Evolutionary conservation across 2,888 invertebrate species (phyloP).

Genomic region (Uropetala carovei): DNA sequence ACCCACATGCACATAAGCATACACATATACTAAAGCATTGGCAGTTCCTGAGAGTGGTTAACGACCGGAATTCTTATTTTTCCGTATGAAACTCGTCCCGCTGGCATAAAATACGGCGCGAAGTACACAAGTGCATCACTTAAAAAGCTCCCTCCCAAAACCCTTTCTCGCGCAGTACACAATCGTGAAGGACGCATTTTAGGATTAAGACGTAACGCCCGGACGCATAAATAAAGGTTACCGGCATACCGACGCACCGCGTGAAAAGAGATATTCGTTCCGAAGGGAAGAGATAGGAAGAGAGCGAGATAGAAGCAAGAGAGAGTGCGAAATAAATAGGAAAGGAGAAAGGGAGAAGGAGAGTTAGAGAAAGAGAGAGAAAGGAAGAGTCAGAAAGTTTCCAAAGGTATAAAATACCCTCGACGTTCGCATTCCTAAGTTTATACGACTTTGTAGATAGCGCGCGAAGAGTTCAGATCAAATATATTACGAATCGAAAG

Average conservation of each 20-base stretch:
- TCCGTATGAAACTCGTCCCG: not conserved
- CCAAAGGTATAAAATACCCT: conserved; percentile 58
- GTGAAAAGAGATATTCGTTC: not conserved
- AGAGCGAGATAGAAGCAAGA: not conserved
- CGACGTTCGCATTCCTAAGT: conserved; percentile 50
- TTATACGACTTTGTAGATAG: conserved; percentile 47
- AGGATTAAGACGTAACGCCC: conserved; percentile 31
- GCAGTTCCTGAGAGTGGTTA: too few relatives aligned
- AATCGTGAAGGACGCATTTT: not conserved
- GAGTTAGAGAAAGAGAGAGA: not conserved
- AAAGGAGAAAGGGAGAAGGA: not conserved
- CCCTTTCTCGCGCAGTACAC: not conserved
- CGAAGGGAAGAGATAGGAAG: not conserved
- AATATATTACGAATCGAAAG: not conserved
- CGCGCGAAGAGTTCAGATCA: not conserved
- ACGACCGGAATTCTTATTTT: not conserved
- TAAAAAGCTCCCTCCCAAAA: conserved; percentile 8
- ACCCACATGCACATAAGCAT: too few relatives aligned
- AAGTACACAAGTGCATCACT: not conserved
- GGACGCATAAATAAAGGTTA: not conserved
- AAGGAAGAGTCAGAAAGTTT: conserved; percentile 1
- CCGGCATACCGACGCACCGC: not conserved
- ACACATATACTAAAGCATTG: too few relatives aligned
- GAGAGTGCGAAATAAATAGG: not conserved
- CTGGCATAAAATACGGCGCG: not conserved